Percentiles rank a stretch among this genome's conserved stretches.
These are phyloP conservation scores for Eclectus roratus DNA, from an alignment of 2,113 vertebrate genomes.

Conservation along the genomic window DNA sequence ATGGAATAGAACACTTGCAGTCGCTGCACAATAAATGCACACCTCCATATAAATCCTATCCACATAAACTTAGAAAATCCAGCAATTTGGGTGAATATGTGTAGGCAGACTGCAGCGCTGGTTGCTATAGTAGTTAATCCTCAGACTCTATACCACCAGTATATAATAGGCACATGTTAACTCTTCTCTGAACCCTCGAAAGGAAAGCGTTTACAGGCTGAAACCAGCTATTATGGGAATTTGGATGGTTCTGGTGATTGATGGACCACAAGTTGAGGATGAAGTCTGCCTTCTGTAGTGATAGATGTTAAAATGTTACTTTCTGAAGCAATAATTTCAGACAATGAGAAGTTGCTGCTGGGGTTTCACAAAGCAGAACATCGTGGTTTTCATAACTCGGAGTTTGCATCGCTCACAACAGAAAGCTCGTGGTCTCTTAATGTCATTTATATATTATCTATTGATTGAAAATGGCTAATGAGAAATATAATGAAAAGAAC, in stretches of 20 bases:
- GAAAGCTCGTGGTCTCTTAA: not conserved
- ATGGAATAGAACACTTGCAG: not conserved
- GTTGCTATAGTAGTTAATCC: conserved; percentile 77
- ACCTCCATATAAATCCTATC: conserved; percentile 33
- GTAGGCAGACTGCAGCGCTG: conserved; percentile 48
- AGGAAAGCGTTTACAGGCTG: conserved; percentile 33
- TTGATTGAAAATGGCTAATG: not conserved
- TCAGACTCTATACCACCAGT: not conserved
- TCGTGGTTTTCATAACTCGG: not conserved
- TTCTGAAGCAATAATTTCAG: not conserved
- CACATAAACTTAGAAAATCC: conserved; percentile 34
- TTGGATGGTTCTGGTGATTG: conserved; percentile 6
- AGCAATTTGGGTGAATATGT: conserved; percentile 22
- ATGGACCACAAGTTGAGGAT: not conserved
- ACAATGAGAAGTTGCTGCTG: not conserved
- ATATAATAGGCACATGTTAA: conserved; percentile 43
- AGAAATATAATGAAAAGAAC: not conserved
- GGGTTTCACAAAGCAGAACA: not conserved
- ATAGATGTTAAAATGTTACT: not conserved
- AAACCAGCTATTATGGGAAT: conserved; percentile 36
- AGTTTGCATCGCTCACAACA: not conserved
- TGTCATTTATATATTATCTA: not conserved
- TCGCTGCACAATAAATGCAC: not conserved
- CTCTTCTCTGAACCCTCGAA: conserved; percentile 41
- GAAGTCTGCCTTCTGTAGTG: not conserved